These are phyloP conservation scores for Corapipo altera DNA, from an alignment of 2,113 vertebrate genomes.

Conservation along the genomic window DNA sequence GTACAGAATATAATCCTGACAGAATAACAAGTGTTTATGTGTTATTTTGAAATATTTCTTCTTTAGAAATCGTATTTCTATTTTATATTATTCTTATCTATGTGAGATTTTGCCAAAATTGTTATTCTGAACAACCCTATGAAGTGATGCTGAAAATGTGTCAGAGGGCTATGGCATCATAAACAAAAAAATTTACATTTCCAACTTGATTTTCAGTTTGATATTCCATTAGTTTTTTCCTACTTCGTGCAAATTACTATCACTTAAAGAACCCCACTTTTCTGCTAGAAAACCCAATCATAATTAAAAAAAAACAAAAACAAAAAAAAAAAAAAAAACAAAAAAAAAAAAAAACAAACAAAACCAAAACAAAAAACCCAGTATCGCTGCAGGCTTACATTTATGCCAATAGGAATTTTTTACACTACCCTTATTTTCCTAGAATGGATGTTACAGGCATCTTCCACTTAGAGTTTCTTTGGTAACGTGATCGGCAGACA, in stretches of 20 bases:
- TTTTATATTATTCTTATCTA: neutral
- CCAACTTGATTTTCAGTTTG: neutral
- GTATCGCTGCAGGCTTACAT: neutral
- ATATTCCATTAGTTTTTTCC: neutral
- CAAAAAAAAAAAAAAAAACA: too few species aligned
- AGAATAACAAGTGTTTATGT: neutral
- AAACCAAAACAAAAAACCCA: neutral
- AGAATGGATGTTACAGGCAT: neutral
- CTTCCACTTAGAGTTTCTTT: neutral
- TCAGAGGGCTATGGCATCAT: neutral
- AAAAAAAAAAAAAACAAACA: too few species aligned
- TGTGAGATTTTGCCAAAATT: neutral
- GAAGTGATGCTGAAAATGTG: neutral
- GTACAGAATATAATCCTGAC: neutral
- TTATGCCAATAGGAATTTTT: neutral
- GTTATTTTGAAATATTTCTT: neutral
- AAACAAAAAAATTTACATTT: neutral
- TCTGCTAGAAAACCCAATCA: neutral
- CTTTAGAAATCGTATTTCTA: neutral
- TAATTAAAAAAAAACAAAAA: neutral
- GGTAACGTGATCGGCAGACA: neutral
- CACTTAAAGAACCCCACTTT: neutral
- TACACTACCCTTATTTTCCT: neutral
- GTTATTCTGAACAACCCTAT: neutral
- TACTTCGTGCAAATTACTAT: neutral